Conservation (phyloP, 2,113 vertebrate genomes). For the Sula dactylatra region DNA sequence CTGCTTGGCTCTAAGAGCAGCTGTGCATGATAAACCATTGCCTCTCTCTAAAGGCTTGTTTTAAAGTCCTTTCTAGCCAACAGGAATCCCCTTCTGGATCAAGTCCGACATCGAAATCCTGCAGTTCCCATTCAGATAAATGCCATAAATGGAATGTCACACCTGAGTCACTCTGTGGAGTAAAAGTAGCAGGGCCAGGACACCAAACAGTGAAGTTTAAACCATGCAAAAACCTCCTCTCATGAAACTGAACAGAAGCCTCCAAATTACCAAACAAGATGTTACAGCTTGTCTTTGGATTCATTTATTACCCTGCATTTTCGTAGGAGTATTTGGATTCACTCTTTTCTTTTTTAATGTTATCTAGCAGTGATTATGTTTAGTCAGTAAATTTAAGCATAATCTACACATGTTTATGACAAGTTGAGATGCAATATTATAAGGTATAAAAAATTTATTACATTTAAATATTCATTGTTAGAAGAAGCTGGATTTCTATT, state of each 20-base stretch:
- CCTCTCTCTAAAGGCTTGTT: rapidly evolving
- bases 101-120: neutral
- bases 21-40: neutral
- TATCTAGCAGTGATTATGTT: conserved; percentile 26
- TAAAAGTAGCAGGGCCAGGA: neutral
- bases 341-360: neutral
- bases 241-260: neutral
- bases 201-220: neutral
- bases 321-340: neutral
- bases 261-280: neutral
- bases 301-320: neutral
- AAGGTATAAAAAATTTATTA: conserved; percentile 45
- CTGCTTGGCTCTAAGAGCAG: neutral
- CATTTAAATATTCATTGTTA: conserved; percentile 61
- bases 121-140: neutral
- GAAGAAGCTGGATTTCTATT: neutral
- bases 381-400: conserved; percentile 57
- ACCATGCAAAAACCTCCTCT: neutral
- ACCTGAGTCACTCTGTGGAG: neutral
- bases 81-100: neutral
- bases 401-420: conserved; percentile 29
- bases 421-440: conserved; percentile 17
- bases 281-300: neutral
- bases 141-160: neutral
- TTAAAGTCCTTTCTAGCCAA: neutral